A percentile compares a stretch with the other conserved stretches of the same genome.
These are phyloP conservation scores for Narcine bancroftii DNA, from an alignment of 2,113 vertebrate species.

Conservation along the genomic window DNA sequence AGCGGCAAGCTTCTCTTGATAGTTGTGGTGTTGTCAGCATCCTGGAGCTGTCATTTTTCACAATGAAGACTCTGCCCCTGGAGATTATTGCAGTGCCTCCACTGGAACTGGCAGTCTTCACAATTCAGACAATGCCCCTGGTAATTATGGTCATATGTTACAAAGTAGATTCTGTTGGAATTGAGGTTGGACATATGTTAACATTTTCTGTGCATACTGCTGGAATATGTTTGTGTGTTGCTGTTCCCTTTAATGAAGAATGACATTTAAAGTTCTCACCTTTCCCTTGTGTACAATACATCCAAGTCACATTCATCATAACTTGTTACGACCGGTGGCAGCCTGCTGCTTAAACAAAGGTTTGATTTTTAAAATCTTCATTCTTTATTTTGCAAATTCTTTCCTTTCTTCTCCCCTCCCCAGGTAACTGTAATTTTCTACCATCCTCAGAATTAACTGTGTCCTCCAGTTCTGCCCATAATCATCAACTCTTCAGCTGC, in stretches of 20 bases:
- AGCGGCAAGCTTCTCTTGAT: neutral
- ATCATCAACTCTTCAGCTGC: too few species aligned
- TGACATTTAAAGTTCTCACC: neutral
- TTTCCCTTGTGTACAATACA: neutral
- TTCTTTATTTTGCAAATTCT: too few species aligned
- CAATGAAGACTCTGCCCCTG: constrained; percentile 33
- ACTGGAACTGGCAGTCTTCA: constrained; percentile 15
- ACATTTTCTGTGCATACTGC: constrained; percentile 15
- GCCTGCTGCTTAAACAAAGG: too few species aligned
- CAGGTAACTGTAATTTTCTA: too few species aligned
- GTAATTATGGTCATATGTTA: constrained; percentile 36
- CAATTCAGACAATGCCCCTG: constrained; percentile 25
- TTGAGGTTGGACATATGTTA: constrained; percentile 32
- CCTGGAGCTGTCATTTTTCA: constrained; percentile 32
- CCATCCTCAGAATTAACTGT: too few species aligned
- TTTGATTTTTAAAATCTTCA: too few species aligned
- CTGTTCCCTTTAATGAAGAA: neutral
- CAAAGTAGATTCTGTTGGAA: constrained; percentile 34
- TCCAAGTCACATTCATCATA: too few species aligned
- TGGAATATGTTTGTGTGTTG: neutral
- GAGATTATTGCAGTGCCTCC: neutral
- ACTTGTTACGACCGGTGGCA: too few species aligned
- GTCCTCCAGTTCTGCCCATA: too few species aligned
- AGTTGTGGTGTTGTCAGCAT: constrained; percentile 15
- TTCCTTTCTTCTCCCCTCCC: too few species aligned